Conservation (phyloP, 2,113 vertebrate genomes). For the Psophia crepitans region DNA sequence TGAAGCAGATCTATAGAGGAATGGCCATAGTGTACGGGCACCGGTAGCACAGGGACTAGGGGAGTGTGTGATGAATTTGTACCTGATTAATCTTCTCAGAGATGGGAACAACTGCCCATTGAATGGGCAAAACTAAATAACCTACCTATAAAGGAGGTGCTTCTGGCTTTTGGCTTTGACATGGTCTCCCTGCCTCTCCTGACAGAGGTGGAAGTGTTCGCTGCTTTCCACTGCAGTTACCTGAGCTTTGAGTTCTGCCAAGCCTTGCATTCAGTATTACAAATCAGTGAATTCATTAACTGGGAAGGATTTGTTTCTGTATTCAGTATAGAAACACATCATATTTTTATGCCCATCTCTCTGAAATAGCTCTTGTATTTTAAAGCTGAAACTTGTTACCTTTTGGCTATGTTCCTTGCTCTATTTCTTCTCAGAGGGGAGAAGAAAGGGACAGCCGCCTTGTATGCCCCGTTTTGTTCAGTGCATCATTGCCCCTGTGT, state of each 20-base stretch:
- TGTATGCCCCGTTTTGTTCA: background rate
- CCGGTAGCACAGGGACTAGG: background rate
- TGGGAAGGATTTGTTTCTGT: background rate
- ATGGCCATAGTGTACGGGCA: rapidly evolving
- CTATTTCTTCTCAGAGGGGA: background rate
- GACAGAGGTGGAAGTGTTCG: background rate
- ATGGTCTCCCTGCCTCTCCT: rapidly evolving
- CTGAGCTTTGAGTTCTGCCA: background rate
- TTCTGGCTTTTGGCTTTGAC: background rate
- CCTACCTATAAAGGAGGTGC: background rate
- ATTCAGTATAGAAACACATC: background rate
- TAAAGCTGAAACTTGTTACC: background rate
- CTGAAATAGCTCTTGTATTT: background rate
- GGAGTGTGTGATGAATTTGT: too few species aligned
- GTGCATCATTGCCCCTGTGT: background rate
- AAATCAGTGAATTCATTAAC: background rate
- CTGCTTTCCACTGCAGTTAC: background rate
- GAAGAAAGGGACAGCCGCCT: background rate
- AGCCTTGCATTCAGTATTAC: background rate
- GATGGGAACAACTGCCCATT: background rate
- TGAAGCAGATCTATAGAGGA: background rate
- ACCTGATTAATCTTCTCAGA: background rate
- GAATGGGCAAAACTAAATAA: background rate
- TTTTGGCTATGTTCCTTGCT: background rate
- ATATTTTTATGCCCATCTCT: background rate